Conservation (phyloP, 1,140 invertebrate genomes). For the Nomia melanderi region DNA sequence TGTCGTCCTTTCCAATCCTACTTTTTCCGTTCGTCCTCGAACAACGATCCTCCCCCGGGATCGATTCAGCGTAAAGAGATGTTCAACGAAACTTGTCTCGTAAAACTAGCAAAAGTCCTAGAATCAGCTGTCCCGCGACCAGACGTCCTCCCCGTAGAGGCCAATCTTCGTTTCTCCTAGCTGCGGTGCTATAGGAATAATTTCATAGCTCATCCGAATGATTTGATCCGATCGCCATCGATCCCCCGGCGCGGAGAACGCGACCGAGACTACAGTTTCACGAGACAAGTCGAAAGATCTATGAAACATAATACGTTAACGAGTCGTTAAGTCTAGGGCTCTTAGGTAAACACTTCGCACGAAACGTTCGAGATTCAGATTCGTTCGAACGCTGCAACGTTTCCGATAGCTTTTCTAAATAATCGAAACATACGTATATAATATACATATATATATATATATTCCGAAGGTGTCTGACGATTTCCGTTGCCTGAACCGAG, state of each 20-base stretch:
- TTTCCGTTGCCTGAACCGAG: neutral
- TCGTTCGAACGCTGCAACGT: constrained; percentile 1
- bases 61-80: neutral
- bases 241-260: no score
- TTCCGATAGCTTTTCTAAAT: no score
- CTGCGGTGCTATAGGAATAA: neutral
- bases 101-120: constrained; percentile 18
- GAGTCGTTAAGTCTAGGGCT: constrained; percentile 1
- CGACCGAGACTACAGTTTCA: neutral
- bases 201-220: no score
- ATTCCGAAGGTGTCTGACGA: neutral
- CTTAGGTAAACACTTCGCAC: constrained; percentile 14
- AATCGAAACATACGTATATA: no score
- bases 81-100: constrained; percentile 30
- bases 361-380: neutral
- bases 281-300: constrained; percentile 23
- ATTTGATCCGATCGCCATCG: no score
- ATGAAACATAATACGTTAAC: constrained; percentile 8
- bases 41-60: neutral
- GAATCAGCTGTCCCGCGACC: neutral
- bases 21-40: constrained; percentile 2
- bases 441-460: no score
- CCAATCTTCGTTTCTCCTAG: neutral
- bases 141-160: neutral
- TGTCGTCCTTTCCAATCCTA: constrained; percentile 13